phyloP scores from a whole-genome alignment of 2,888 invertebrate species.

The Scaptomyza tumidula region DNA sequence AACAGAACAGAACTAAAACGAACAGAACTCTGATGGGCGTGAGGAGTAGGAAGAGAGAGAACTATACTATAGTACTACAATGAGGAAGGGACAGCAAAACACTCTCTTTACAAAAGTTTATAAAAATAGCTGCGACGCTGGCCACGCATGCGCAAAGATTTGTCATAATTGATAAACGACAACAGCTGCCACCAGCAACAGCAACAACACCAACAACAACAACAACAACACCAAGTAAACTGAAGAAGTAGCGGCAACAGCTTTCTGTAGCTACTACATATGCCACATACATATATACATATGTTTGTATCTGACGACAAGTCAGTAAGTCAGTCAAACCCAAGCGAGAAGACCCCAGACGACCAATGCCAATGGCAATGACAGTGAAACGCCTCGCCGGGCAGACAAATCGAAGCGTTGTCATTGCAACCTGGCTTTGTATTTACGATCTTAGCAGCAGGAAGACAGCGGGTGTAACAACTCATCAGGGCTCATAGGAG shows the following conservation, averaged over 20 bases:
- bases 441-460: background rate
- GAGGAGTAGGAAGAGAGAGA: background rate
- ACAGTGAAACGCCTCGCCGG: conserved; percentile 62
- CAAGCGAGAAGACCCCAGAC: conserved; percentile 3
- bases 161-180: conserved; percentile 84
- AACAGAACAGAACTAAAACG: conserved; percentile 6
- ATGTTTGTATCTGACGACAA: conserved; percentile 44
- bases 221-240: conserved; percentile 19
- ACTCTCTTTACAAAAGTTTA: conserved; percentile 51
- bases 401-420: conserved; percentile 67
- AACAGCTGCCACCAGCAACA: conserved; percentile 50
- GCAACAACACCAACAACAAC: conserved; percentile 32
- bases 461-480: conserved; percentile 12
- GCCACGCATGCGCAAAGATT: conserved; percentile 84
- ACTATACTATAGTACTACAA: background rate
- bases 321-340: conserved; percentile 33
- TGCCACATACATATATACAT: conserved; percentile 34
- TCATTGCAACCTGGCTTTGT: conserved; percentile 12
- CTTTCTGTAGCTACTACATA: conserved; percentile 44
- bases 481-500: no score
- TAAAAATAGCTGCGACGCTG: conserved; percentile 68
- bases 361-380: conserved; percentile 50
- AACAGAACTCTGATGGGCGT: conserved; percentile 5
- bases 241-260: conserved; percentile 6
- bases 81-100: conserved; percentile 21